Percentiles rank a stretch among this genome's conserved stretches.
Conservation (phyloP, 2,113 vertebrate species). For the Tragelaphus imberbis region DNA sequence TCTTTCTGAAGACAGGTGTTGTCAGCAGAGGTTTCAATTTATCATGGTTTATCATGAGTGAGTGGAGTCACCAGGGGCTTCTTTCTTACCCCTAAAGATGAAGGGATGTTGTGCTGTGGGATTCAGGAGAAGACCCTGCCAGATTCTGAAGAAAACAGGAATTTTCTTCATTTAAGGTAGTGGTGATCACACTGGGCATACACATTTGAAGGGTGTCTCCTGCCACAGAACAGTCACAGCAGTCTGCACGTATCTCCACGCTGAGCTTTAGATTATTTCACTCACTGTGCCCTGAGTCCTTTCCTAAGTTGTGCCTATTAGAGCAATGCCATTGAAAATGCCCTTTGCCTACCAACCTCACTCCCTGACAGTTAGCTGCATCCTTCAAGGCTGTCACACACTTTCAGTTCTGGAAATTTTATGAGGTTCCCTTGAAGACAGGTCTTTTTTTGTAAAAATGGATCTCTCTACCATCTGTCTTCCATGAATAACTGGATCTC, state of each 20-base stretch:
- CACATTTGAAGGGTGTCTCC: background rate
- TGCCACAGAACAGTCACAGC: background rate
- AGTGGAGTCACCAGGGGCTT: background rate
- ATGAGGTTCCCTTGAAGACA: background rate
- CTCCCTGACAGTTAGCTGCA: no score
- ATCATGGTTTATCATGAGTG: background rate
- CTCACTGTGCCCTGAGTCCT: background rate
- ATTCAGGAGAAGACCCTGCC: background rate
- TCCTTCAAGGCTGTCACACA: background rate
- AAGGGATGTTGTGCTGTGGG: background rate
- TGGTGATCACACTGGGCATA: background rate
- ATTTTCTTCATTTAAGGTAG: background rate
- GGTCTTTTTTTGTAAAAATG: background rate
- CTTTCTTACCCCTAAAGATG: background rate
- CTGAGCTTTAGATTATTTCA: background rate
- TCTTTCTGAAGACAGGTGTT: background rate
- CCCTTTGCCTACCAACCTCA: background rate
- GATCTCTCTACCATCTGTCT: background rate
- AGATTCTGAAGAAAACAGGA: background rate
- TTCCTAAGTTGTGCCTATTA: background rate
- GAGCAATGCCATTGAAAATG: background rate
- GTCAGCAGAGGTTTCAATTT: background rate
- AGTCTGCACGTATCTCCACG: accelerated
- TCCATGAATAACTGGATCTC: background rate
- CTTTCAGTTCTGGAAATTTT: background rate